These are phyloP conservation scores for Papilio xuthus DNA, from an alignment of 1,140 invertebrate genomes.

Conservation along the genomic window DNA sequence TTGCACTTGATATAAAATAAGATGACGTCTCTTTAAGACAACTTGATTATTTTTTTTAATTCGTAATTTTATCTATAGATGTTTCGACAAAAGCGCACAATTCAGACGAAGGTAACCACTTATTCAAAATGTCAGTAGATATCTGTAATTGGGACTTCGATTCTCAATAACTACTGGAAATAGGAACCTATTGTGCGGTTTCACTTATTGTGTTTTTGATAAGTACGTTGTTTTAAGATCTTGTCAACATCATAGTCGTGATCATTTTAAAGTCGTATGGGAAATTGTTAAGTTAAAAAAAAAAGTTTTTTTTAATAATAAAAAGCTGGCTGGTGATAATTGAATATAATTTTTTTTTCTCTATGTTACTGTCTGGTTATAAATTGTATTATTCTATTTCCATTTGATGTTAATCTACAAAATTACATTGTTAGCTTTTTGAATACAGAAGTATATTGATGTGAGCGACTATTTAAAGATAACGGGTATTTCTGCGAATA, in stretches of 20 bases:
- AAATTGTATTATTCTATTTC: not conserved
- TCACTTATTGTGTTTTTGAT: no score
- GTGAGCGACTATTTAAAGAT: not conserved
- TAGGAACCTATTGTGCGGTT: not conserved
- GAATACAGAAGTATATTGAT: not conserved
- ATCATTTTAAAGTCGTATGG: no score
- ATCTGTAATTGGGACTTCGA: conserved; percentile 8
- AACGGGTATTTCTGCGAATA: not conserved
- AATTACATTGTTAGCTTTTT: conserved; percentile 3
- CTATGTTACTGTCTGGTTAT: no score
- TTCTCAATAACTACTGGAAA: not conserved
- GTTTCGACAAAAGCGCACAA: not conserved
- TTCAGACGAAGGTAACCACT: not conserved
- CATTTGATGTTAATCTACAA: not conserved
- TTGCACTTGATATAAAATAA: not conserved
- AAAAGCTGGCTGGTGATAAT: no score
- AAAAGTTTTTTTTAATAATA: no score
- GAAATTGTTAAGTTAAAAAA: no score
- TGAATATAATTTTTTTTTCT: not conserved
- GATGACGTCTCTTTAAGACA: not conserved
- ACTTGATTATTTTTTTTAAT: not conserved
- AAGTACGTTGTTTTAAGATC: no score
- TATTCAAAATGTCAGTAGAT: not conserved
- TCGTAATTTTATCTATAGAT: not conserved
- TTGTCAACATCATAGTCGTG: no score